Base-by-base conservation (phyloP, 92 coral and sea anemone species). In the Zoanthus sociatus region DNA sequence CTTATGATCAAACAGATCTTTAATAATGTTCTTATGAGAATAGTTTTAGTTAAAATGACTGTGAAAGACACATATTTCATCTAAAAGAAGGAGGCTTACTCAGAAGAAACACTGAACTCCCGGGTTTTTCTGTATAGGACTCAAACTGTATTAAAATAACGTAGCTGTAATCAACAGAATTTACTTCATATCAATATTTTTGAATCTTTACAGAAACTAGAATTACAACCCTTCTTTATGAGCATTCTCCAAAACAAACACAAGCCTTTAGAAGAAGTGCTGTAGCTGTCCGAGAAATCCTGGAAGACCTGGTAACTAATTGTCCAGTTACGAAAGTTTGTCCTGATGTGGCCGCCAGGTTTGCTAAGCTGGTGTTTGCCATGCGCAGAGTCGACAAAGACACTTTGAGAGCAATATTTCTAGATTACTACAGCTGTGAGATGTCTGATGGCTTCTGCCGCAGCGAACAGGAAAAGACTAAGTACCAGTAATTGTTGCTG, bases 311-410 rank as follows among this genome's bases (percentile, higher is more conserved):
- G 88, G 82, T 92, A 61, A 70, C 67, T 2, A 83, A 51, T 9
- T 73, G 78, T 18, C 93, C 93, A 7, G 61, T 77, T 46, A 87
- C 88, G 50, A 91, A 87, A 63, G 91, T 90, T 61, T 58, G 68
- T 44, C 91, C 94, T 46, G 48, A 64, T 42, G 86, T 93, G 12
- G 91, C 90, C 7, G 53, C 71, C 76, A 83, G 72, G 70, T 92
- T 90, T 60, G 87, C 93, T 82, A 79, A 71, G 47, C 73, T 92
- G 37, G 93, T 92, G 33, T 92, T 90, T 33, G 72, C 86, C 60
- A 55, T 92, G 69, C 89, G 90, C 64, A 85, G 88, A 48, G 72
- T 90, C 32, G 90, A 87, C 85, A 51, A 46, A 33, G 44, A 66
- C 1, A 71, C 89, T 1, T 45, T 92, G 89, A 76, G 33, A 48